Evolutionary conservation across 1,140 invertebrate species (phyloP).

Genomic region (Bactericera cockerelli): DNA sequence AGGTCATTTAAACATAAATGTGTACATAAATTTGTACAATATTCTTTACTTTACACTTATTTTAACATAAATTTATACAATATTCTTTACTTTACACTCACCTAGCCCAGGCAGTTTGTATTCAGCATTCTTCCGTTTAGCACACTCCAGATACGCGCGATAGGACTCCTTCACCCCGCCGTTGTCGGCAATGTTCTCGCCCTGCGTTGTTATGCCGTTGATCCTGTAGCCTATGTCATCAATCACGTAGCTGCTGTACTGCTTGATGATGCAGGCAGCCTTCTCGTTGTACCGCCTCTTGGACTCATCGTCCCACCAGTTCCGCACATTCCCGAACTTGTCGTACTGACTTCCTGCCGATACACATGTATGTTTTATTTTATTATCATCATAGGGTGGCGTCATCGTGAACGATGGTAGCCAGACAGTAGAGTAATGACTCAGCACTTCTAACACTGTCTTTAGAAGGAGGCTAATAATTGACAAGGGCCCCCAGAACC

Average conservation of each 20-base stretch:
- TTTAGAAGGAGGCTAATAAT: too few relatives aligned
- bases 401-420: too few relatives aligned
- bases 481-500: too few relatives aligned
- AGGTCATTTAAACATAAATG: too few relatives aligned
- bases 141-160: slow-evolving; percentile 32
- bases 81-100: too few relatives aligned
- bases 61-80: too few relatives aligned
- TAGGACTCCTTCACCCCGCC: slow-evolving; percentile 46
- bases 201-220: slow-evolving; percentile 37
- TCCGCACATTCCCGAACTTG: slow-evolving; percentile 48
- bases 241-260: slow-evolving; percentile 57
- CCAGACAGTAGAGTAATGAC: too few relatives aligned
- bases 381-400: too few relatives aligned
- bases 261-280: slow-evolving; percentile 72
- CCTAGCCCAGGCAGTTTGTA: slow-evolving; percentile 35
- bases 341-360: slow-evolving; percentile 47
- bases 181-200: slow-evolving; percentile 54
- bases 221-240: slow-evolving; percentile 25
- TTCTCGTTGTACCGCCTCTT: slow-evolving; percentile 49
- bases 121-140: slow-evolving; percentile 35
- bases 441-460: too few relatives aligned
- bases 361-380: background rate
- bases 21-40: too few relatives aligned
- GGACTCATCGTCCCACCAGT: slow-evolving; percentile 74
- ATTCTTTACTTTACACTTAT: too few relatives aligned